Evolutionary conservation across 2,113 vertebrate species (phyloP), one percentile per base, ranked within the genome.

Genomic region (Verasper variegatus): DNA sequence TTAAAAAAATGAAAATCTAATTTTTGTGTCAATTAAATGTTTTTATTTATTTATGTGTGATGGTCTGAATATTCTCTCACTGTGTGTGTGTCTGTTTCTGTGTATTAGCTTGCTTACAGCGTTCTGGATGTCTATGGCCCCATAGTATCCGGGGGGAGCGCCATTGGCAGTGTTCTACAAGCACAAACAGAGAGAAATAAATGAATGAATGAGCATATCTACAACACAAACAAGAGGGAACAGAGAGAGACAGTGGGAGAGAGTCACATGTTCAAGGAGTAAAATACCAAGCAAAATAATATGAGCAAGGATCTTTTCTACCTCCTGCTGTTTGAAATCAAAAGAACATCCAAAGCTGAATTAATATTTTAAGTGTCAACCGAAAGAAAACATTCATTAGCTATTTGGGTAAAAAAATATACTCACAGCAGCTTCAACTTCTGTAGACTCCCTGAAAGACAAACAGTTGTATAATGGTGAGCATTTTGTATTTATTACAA

Each of bases 371-470:
- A 47, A 49, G 10, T 2, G 26, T 63, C 7, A 54, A 21, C 14
- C 72, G 21, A 47, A 45, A 71, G 23, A 35, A 51, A 4, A 35
- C 14, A 27, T 59, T 5, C 12, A 59, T 14, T 3, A 23, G 24
- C 20, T 12, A 7, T 3, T 51, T 55, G 4, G 12, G 17, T 35
- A 21, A 24, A 58, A 31, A 54, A 56, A 11, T 85, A 59, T 94
- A 98, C 98, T 98, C 94, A 99, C 97, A 92, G 96, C 92, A 86
- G 96, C 95, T 92, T 98, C 98, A 49, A 95, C 95, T 92, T 99
- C 98, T 82, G 97, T 96, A 10, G 96, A 97, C 88, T 94, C 93
- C 74, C 93, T 94, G 79, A 17, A 88, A 86, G 49, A 88, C 27
- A 85, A 73, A 54, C 0, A 0, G 15, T 26, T 58, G 57, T 26